A percentile compares a stretch with the other conserved stretches of the same genome.
phyloP scores from a whole-genome alignment of 37 sponge, comb jelly and placozoan genomes.

The Cliona cf. orientalis region DNA sequence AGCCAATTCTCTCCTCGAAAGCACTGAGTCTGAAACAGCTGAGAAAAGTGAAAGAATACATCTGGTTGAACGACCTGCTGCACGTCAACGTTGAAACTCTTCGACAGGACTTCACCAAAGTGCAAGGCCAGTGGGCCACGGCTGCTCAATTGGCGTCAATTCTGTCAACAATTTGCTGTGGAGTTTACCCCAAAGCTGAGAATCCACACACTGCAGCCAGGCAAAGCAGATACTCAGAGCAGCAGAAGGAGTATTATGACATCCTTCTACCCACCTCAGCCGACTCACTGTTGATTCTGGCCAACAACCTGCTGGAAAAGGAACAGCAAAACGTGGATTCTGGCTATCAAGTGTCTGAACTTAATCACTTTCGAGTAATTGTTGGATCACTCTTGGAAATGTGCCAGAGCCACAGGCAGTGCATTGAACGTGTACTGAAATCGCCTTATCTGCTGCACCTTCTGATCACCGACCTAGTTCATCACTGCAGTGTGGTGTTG shows the following conservation, averaged over 20 bases:
- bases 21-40: conserved; percentile 8
- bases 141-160: conserved; percentile 45
- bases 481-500: conserved; percentile 19
- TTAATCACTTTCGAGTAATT: conserved; percentile 20
- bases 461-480: conserved; percentile 38
- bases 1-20: neutral
- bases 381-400: conserved; percentile 33
- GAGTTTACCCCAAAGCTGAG: conserved; percentile 30
- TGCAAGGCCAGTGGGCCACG: conserved; percentile 55
- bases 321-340: neutral
- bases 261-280: conserved; percentile 60
- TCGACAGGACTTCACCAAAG: conserved; percentile 43
- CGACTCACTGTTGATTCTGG: conserved; percentile 65
- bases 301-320: conserved; percentile 46
- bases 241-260: conserved; percentile 54
- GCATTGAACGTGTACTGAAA: conserved; percentile 32
- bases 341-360: neutral
- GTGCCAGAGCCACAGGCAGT: conserved; percentile 37
- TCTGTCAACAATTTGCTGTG: conserved; percentile 22
- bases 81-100: conserved; percentile 60
- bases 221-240: conserved; percentile 11
- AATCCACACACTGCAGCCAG: neutral
- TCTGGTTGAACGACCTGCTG: conserved; percentile 67
- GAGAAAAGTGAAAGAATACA: conserved; percentile 2
- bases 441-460: conserved; percentile 76